Evolutionary conservation across 2,113 vertebrate genomes (phyloP), one percentile per base, ranked within the genome.

Genomic region (Pituophis catenifer): DNA sequence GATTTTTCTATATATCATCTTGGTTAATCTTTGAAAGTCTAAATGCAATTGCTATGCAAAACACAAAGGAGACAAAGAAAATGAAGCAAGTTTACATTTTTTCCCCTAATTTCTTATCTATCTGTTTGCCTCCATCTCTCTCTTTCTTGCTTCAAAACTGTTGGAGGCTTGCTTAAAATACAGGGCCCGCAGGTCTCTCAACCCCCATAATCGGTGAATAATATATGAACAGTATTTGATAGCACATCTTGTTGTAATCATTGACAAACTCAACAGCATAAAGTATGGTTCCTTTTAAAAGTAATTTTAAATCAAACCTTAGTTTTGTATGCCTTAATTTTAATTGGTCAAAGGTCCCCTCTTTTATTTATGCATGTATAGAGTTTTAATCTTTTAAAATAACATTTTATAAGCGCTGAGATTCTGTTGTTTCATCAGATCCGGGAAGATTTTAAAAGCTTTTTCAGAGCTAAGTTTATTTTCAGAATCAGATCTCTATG

Each of bases 401-500:
- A n/a, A 29, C 8, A 19, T n/a, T 87, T 12, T 50, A 62, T n/a
- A 87, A 58, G 58, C 24, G 13, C 33, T 57, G 48, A 86, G 12
- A 59, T 59, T 58, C 54, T 58, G 29, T 29, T n/a, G 21, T n/a
- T 48, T 38, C 17, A 52, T 19, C 38, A 50, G 9, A 26, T 29
- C 86, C 6, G 9, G 57, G 38, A 87, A 89, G 48, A 13, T 86
- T 33, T 87, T 38, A 86, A 89, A 12, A 87, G 55, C 8, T 53
- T 62, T 70, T 54, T 17, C 29, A 65, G 38, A 44, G 38, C 2
- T 62, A 90, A 90, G 93, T 7, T 13, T 90, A 91, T n/a, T 65
- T n/a, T 93, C 96, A 94, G 87, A 95, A 94, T 92, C 26, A 90
- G 3, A 11, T 19, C 3, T 94, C 92, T 91, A 19, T 55, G 86